These are phyloP conservation scores for Drosophila lacteicornis DNA, from an alignment of 1,140 invertebrate genomes.

Conservation along the genomic window DNA sequence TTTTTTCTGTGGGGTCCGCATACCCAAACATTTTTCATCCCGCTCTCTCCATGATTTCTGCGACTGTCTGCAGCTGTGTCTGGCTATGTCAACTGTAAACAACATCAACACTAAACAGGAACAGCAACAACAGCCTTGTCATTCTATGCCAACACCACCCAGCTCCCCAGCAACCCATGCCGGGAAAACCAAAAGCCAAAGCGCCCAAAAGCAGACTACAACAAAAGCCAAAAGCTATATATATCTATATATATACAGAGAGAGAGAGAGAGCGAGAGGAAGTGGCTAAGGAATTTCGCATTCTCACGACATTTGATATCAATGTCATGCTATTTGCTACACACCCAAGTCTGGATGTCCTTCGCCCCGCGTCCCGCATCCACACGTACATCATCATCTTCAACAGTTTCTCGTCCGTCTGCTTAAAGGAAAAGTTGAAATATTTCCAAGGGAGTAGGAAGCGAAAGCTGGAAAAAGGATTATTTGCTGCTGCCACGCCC, in stretches of 20 bases:
- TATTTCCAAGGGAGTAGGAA: slow-evolving; percentile 20
- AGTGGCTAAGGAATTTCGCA: slow-evolving; percentile 51
- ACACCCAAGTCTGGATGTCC: slow-evolving; percentile 38
- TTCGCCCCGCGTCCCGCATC: neutral
- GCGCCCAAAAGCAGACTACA: slow-evolving; percentile 65
- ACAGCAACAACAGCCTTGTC: slow-evolving; percentile 37
- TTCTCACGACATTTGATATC: slow-evolving; percentile 80
- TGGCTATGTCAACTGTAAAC: slow-evolving; percentile 81
- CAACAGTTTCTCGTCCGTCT: slow-evolving; percentile 27
- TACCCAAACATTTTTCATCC: slow-evolving; percentile 22
- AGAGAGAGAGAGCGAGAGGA: slow-evolving; percentile 1
- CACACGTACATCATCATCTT: slow-evolving; percentile 28
- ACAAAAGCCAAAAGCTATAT: slow-evolving; percentile 49
- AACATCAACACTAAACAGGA: slow-evolving; percentile 62
- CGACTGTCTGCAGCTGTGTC: slow-evolving; percentile 78
- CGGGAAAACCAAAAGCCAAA: slow-evolving; percentile 28
- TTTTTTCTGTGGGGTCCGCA: neutral
- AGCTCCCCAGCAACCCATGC: neutral
- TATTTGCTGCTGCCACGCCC: slow-evolving; percentile 71
- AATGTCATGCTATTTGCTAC: slow-evolving; percentile 75
- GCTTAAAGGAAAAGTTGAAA: slow-evolving; percentile 41
- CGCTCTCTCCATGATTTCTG: slow-evolving; percentile 14
- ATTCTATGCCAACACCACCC: slow-evolving; percentile 43
- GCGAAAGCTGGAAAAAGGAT: slow-evolving; percentile 60
- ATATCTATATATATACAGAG: slow-evolving; percentile 4